Percentiles rank a stretch among this genome's conserved stretches.
Conservation (phyloP, 2,888 invertebrate species). For the Eurytoma adleriae region DNA sequence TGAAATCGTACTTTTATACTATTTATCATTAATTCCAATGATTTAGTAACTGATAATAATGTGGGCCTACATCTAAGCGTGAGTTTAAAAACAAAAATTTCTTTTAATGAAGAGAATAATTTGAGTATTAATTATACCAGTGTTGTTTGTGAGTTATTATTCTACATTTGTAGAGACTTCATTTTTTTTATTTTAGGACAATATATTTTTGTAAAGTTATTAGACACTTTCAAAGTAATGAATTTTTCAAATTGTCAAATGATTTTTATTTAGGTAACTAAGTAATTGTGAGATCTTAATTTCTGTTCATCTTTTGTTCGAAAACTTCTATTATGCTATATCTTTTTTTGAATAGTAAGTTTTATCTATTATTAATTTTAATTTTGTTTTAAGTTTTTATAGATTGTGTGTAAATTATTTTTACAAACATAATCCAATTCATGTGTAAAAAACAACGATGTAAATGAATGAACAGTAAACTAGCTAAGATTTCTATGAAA, state of each 20-base stretch:
- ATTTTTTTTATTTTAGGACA: not conserved
- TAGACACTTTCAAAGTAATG: slow-evolving; percentile 4
- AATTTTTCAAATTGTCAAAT: slow-evolving; percentile 9
- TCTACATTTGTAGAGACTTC: not conserved
- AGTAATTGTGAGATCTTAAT: not conserved
- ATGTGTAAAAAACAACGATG: not conserved
- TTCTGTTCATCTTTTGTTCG: slow-evolving; percentile 18
- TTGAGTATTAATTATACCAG: not conserved
- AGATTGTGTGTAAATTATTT: slow-evolving; percentile 21
- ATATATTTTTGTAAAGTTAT: not conserved
- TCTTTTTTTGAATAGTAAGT: not conserved
- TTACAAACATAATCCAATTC: not conserved
- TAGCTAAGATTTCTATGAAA: not conserved
- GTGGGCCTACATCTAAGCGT: no score
- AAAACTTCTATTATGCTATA: slow-evolving; percentile 1
- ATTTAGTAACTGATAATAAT: not conserved
- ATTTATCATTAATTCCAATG: not conserved
- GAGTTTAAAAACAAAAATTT: not conserved
- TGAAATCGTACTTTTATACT: not conserved
- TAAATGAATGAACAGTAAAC: slow-evolving; percentile 44
- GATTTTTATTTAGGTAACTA: slow-evolving; percentile 9
- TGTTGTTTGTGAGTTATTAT: slow-evolving; percentile 15
- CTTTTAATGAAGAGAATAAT: not conserved
- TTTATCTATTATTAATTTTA: slow-evolving; percentile 12
- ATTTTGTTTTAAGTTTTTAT: slow-evolving; percentile 2